Conservation (phyloP, 2,888 invertebrate species). For the Yponomeuta plumbellus region DNA sequence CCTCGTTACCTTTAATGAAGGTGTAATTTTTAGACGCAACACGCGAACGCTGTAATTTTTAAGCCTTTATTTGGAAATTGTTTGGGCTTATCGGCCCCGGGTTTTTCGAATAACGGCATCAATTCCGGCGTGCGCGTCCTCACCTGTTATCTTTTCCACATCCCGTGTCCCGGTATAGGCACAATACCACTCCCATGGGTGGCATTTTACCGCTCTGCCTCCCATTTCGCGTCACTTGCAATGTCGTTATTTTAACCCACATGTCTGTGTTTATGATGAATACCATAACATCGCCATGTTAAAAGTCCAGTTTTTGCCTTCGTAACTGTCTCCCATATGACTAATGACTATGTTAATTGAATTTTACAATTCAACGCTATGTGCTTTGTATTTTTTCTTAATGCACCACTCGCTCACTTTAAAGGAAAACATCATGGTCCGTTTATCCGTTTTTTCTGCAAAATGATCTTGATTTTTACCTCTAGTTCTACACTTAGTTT, state of each 20-base stretch:
- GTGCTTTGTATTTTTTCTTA: no score
- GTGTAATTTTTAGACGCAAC: slow-evolving; percentile 41
- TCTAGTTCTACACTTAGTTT: no score
- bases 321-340: no score
- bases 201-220: slow-evolving; percentile 40
- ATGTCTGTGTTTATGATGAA: slow-evolving; percentile 35
- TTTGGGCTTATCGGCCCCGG: slow-evolving; percentile 55
- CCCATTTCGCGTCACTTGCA: slow-evolving; percentile 49
- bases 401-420: no score
- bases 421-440: no score
- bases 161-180: slow-evolving; percentile 43
- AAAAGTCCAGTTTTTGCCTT: not conserved
- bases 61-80: slow-evolving; percentile 52
- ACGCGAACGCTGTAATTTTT: slow-evolving; percentile 38
- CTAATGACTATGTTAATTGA: no score
- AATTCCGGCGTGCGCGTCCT: slow-evolving; percentile 47
- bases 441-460: no score
- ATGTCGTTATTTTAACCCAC: slow-evolving; percentile 42
- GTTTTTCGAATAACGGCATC: slow-evolving; percentile 62
- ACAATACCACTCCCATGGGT: slow-evolving; percentile 32
- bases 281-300: not conserved
- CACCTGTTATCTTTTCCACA: slow-evolving; percentile 57
- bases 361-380: no score
- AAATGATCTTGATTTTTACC: no score
- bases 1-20: slow-evolving; percentile 54